These are phyloP conservation scores for Mystacornis crossleyi DNA, from an alignment of 2,113 vertebrate species.

Conservation along the genomic window DNA sequence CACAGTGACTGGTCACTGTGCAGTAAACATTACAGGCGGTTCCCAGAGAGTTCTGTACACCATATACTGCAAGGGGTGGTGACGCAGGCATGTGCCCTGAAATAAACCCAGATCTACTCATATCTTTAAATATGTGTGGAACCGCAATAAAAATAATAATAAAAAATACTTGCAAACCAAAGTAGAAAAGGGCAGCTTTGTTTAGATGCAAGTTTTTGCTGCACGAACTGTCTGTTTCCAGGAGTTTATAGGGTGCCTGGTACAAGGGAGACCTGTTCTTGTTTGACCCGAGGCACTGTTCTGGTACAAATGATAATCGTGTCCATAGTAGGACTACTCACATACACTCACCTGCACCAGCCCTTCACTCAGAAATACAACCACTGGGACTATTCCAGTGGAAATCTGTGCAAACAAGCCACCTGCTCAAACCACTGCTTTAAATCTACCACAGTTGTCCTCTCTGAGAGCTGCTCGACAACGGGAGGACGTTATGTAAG, in stretches of 20 bases:
- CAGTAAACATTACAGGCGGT: background rate
- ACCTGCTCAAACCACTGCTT: background rate
- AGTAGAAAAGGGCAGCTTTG: background rate
- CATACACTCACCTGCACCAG: background rate
- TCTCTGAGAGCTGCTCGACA: background rate
- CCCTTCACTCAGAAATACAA: background rate
- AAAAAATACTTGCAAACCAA: background rate
- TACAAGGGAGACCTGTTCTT: background rate
- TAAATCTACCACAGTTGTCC: background rate
- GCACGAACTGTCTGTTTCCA: slow-evolving; percentile 2
- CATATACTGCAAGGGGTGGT: background rate
- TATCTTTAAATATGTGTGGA: background rate
- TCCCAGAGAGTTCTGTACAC: background rate
- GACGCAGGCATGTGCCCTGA: background rate
- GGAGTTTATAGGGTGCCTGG: background rate
- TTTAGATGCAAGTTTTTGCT: background rate
- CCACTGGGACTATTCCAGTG: background rate
- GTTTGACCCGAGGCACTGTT: background rate
- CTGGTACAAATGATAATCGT: background rate
- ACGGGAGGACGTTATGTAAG: background rate
- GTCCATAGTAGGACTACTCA: background rate
- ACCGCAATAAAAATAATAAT: background rate
- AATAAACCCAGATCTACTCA: background rate
- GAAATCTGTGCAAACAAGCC: background rate
- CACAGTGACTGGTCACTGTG: background rate